A percentile compares a stretch with the other conserved stretches of the same genome.
phyloP scores from a whole-genome alignment of 64 coral and sea anemone genomes.

The Porites lutea region DNA sequence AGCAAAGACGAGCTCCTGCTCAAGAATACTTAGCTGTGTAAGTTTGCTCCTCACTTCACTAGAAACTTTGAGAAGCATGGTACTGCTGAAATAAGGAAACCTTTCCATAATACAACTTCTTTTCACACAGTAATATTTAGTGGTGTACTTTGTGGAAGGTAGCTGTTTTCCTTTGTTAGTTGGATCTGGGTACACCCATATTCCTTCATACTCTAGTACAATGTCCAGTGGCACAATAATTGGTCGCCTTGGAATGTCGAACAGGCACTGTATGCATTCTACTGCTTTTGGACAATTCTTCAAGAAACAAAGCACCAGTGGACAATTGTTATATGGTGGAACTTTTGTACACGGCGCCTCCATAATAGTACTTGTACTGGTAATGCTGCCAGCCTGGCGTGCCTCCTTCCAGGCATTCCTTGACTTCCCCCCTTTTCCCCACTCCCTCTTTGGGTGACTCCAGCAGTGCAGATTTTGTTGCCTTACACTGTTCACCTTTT shows the following conservation, averaged over 20 bases:
- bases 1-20: too few relatives aligned
- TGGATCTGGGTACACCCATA: not conserved
- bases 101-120: too few relatives aligned
- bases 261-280: not conserved
- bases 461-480: constrained; percentile 9
- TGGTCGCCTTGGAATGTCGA: not conserved
- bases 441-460: not conserved
- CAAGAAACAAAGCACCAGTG: not conserved
- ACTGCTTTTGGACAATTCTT: not conserved
- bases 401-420: not conserved
- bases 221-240: not conserved
- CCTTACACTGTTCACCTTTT: not conserved
- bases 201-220: not conserved
- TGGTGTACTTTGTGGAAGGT: not conserved
- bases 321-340: not conserved
- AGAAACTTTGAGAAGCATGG: too few relatives aligned
- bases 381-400: not conserved
- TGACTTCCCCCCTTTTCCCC: not conserved
- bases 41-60: too few relatives aligned
- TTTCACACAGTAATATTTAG: not conserved
- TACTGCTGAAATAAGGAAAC: too few relatives aligned
- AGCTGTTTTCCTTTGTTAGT: not conserved
- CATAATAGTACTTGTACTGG: not conserved
- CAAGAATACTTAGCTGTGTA: too few relatives aligned
- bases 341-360: not conserved